phyloP scores from a whole-genome alignment of 2,113 vertebrate genomes.

The Myotis yumanensis region DNA sequence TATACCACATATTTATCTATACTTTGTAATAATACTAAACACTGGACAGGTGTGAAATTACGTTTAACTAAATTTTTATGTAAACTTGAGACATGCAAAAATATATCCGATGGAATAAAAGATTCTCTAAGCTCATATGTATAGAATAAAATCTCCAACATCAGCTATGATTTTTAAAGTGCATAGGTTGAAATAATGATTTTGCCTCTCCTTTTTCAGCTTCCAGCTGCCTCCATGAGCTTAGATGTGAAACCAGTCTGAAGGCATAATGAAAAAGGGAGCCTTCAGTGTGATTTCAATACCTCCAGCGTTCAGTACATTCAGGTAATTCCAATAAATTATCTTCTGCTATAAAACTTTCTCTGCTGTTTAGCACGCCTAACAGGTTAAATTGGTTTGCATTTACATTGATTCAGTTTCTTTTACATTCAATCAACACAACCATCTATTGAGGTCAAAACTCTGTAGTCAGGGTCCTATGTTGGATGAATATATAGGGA shows the following conservation, averaged over 20 bases:
- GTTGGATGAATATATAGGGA: not conserved
- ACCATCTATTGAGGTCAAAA: not conserved
- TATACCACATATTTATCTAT: not conserved
- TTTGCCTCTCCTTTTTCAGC: not conserved
- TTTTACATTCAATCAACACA: not conserved
- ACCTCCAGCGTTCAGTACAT: not conserved
- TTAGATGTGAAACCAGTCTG: not conserved
- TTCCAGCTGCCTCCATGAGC: not conserved
- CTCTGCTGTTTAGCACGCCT: not conserved
- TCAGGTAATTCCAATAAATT: not conserved
- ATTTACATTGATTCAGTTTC: not conserved
- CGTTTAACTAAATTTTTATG: not conserved
- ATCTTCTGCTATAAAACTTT: not conserved
- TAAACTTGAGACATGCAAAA: not conserved
- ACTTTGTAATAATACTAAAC: constrained; percentile 15
- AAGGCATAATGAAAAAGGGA: not conserved
- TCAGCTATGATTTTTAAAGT: not conserved
- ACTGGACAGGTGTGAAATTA: not conserved
- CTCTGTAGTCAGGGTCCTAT: not conserved
- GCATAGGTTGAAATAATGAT: not conserved
- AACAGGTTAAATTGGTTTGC: not conserved
- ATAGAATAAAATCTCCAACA: not conserved
- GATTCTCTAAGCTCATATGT: not conserved
- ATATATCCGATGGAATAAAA: not conserved
- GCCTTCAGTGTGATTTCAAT: not conserved